Percentiles rank a stretch among this genome's conserved stretches.
Evolutionary conservation across 2,797 vertebrate species (phyloP).

Genomic region (Microcaecilia unicolor): DNA sequence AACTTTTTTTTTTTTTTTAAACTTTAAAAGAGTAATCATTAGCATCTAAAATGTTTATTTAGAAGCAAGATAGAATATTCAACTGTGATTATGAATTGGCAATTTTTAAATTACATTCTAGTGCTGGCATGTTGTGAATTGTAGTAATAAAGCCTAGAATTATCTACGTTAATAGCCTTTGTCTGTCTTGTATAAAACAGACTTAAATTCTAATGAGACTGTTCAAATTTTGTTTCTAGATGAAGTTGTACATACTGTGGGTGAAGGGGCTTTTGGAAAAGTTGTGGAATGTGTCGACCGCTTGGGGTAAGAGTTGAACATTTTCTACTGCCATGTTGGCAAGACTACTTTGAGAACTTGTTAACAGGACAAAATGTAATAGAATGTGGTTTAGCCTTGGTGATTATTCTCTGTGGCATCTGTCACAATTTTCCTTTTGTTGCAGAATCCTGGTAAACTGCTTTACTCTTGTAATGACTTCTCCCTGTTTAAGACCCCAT

Average conservation of each 20-base stretch:
- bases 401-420: too few species aligned
- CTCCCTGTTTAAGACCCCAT: too few species aligned
- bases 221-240: slow-evolving; percentile 68
- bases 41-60: slow-evolving; percentile 30
- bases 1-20: slow-evolving; percentile 42
- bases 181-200: slow-evolving; percentile 17
- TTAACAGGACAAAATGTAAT: too few species aligned
- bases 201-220: too few species aligned
- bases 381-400: too few species aligned
- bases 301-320: slow-evolving; percentile 67
- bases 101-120: slow-evolving; percentile 34
- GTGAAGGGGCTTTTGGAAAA: slow-evolving; percentile 98
- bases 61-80: slow-evolving; percentile 37
- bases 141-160: slow-evolving; percentile 33
- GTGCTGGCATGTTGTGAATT: slow-evolving; percentile 33
- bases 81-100: slow-evolving; percentile 38
- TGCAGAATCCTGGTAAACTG: too few species aligned
- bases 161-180: slow-evolving; percentile 31
- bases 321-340: too few species aligned
- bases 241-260: slow-evolving; percentile 90
- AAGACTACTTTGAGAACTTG: too few species aligned
- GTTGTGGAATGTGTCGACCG: slow-evolving; percentile 92
- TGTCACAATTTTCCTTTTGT: too few species aligned
- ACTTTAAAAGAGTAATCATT: slow-evolving; percentile 47
- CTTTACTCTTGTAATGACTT: too few species aligned